These are phyloP conservation scores for Plutomurus gul DNA, from an alignment of 1,140 invertebrate species.

Conservation along the genomic window DNA sequence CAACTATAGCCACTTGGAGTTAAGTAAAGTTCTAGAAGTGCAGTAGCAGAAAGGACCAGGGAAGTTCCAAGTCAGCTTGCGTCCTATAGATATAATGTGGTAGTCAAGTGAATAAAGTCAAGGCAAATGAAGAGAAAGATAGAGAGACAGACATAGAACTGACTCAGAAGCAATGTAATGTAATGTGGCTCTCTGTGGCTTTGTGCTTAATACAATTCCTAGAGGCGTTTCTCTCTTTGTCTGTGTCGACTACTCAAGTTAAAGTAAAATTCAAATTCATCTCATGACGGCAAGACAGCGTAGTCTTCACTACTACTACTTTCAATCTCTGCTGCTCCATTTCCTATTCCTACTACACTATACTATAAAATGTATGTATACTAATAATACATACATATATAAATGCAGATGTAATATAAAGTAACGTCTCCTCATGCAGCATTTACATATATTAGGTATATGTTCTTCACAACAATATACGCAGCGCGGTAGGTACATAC, in stretches of 20 bases:
- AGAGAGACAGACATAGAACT: neutral
- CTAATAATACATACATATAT: too few relatives aligned
- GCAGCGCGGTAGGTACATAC: too few relatives aligned
- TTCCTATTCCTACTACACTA: too few relatives aligned
- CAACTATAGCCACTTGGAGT: neutral
- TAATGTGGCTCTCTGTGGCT: constrained; percentile 2
- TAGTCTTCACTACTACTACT: neutral
- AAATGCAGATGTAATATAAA: too few relatives aligned
- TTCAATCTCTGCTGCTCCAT: too few relatives aligned
- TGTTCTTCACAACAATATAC: too few relatives aligned
- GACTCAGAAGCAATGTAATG: constrained; percentile 11
- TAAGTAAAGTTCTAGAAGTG: neutral
- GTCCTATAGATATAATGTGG: neutral
- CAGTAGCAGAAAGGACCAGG: neutral
- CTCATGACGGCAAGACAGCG: neutral
- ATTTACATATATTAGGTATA: too few relatives aligned
- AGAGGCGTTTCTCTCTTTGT: constrained; percentile 19
- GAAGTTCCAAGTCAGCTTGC: neutral
- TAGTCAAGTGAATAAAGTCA: neutral
- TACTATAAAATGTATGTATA: too few relatives aligned
- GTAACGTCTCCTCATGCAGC: too few relatives aligned
- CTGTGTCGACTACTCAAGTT: neutral
- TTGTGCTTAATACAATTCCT: constrained; percentile 21
- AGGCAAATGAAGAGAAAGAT: neutral
- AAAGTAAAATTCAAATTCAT: neutral